Conservation (phyloP, 2,888 invertebrate genomes). For the Thelaira solivaga region DNA sequence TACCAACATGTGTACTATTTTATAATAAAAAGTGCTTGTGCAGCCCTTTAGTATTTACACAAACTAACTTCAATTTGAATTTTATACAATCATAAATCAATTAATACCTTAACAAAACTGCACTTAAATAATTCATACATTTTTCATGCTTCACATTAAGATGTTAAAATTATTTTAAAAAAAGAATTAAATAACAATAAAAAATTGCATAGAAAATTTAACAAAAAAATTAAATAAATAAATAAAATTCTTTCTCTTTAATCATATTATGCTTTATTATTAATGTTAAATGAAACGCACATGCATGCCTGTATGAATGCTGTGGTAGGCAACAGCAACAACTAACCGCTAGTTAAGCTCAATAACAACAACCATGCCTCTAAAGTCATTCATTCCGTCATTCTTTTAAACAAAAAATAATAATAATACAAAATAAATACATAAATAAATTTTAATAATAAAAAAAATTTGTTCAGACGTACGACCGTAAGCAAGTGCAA, state of each 20-base stretch:
- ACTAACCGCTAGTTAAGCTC: slow-evolving; percentile 3
- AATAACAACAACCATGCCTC: slow-evolving; percentile 35
- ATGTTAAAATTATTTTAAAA: slow-evolving; percentile 31
- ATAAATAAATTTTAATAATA: neutral
- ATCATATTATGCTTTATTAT: neutral
- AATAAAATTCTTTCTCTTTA: slow-evolving; percentile 28
- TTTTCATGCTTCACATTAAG: slow-evolving; percentile 24
- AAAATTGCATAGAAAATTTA: slow-evolving; percentile 19
- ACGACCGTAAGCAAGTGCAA: too few species aligned
- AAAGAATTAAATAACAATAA: slow-evolving; percentile 9
- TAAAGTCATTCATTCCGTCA: slow-evolving; percentile 28
- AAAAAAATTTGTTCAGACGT: slow-evolving; percentile 14
- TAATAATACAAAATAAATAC: neutral
- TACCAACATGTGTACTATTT: too few species aligned
- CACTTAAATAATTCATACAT: slow-evolving; percentile 6
- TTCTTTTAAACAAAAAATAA: slow-evolving; percentile 4
- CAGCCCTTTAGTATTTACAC: too few species aligned
- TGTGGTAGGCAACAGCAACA: slow-evolving; percentile 21
- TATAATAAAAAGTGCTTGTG: too few species aligned
- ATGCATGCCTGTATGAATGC: slow-evolving; percentile 29
- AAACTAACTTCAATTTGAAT: too few species aligned
- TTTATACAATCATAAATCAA: too few species aligned
- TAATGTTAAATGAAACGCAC: slow-evolving; percentile 49
- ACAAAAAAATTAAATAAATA: slow-evolving; percentile 14
- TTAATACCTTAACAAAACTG: neutral